Evolutionary conservation across 64 coral and sea anemone genomes (phyloP).

Genomic region (Porites australiensis): DNA sequence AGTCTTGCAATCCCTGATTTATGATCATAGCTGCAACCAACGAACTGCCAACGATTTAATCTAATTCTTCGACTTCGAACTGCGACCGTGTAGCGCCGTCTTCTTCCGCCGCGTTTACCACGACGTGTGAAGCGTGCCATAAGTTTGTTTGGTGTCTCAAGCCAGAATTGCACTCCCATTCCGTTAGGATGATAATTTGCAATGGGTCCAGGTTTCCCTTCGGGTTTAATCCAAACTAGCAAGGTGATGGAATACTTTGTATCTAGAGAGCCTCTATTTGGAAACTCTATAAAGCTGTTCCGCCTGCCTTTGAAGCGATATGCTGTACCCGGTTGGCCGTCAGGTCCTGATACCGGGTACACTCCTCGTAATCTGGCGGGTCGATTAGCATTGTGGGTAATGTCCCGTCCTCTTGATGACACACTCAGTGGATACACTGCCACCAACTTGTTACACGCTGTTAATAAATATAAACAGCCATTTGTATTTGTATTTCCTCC

Average conservation of each 20-base stretch:
- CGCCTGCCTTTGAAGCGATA: slow-evolving; percentile 65
- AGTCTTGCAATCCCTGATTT: slow-evolving; percentile 59
- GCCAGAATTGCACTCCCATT: slow-evolving; percentile 76
- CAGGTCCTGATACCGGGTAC: slow-evolving; percentile 53
- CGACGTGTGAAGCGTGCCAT: slow-evolving; percentile 67
- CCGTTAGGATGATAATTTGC: slow-evolving; percentile 90
- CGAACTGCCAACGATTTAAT: slow-evolving; percentile 69
- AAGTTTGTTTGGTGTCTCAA: slow-evolving; percentile 17
- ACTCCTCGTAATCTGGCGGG: slow-evolving; percentile 58
- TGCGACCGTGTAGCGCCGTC: slow-evolving; percentile 6
- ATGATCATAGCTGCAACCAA: slow-evolving; percentile 67
- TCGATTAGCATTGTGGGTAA: slow-evolving; percentile 40
- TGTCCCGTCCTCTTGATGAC: slow-evolving; percentile 51
- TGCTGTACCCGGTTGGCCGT: slow-evolving; percentile 52
- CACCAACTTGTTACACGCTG: slow-evolving; percentile 53
- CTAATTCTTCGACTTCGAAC: slow-evolving; percentile 4
- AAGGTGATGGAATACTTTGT: slow-evolving; percentile 88
- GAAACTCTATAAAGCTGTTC: slow-evolving; percentile 78
- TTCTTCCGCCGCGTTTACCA: slow-evolving; percentile 45
- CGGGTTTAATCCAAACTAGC: slow-evolving; percentile 77
- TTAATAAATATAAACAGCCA: not conserved
- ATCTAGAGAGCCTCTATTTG: slow-evolving; percentile 76
- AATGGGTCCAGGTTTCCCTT: slow-evolving; percentile 71
- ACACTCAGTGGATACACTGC: slow-evolving; percentile 80
- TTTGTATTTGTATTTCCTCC: not conserved